Evolutionary conservation across 23 tunicate genomes (phyloP), one percentile per base, ranked within the genome.

Genomic region (Styela plicata): DNA sequence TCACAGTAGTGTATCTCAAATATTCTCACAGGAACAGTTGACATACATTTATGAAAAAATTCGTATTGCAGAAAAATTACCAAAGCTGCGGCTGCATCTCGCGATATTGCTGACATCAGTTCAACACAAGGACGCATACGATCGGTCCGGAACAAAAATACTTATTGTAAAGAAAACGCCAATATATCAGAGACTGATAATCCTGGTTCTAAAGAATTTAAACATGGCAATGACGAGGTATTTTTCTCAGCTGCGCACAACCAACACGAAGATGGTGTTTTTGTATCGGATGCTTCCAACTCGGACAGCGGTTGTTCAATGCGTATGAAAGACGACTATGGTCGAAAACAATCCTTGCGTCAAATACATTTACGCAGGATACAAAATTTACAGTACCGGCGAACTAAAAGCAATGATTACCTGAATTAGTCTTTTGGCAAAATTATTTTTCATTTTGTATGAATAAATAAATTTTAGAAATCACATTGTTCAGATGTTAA

Each of bases 351-450:
- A 67, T 67, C 71, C 22, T 29, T 67, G 71, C 30, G 71, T 16
- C 71, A 67, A 67, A 27, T 67, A 24, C 71, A 67, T 67, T 29
- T 67, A 25, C 71, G 71, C 30, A 67, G 71, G 22, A 27, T 67
- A 29, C 71, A 67, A 67, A 67, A 67, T 67, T 22, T 67, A 16
- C 71, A 67, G 22, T 67, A 67, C 22, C 71, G 71, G 0, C 30
- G 71, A 67, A 29, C 71, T 67, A 1, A 67, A 25, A 67, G 71
- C 31, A 29, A 67, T 67, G 30, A 44, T 44, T 44, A 44, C 57
- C 13, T 44, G 13, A 44, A 44, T 13, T 44, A 13, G 13, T 5
- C 13, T 44, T 44, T n/a, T n/a, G n/a, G n/a, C n/a, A n/a, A n/a
- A n/a, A n/a, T n/a, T n/a, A n/a, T n/a, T n/a, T n/a, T n/a, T n/a